Conservation (phyloP, 1,140 invertebrate genomes). For the Pogonomyrmex californicus region DNA sequence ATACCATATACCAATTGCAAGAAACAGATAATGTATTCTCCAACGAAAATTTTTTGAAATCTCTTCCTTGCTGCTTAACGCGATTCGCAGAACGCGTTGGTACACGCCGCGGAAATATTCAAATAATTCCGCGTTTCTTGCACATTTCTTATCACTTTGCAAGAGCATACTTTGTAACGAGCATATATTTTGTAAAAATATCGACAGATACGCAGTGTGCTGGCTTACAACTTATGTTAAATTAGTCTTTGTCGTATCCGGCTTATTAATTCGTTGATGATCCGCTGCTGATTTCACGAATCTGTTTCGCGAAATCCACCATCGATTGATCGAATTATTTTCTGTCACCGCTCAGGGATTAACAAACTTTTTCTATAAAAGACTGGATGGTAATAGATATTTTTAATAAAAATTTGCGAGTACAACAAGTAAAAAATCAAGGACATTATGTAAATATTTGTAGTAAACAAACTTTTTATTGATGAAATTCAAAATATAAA, state of each 20-base stretch:
- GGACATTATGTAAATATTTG: too few relatives aligned
- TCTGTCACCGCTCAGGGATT: not conserved
- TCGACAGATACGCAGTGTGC: not conserved
- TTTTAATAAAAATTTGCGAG: not conserved
- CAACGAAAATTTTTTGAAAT: not conserved
- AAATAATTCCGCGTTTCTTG: not conserved
- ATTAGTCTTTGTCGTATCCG: not conserved
- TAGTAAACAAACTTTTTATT: not conserved
- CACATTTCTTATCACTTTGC: not conserved
- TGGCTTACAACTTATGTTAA: not conserved
- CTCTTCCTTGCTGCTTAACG: not conserved
- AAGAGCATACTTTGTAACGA: not conserved
- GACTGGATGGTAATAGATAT: not conserved
- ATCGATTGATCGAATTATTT: constrained; percentile 6
- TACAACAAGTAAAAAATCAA: not conserved
- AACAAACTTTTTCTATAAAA: not conserved
- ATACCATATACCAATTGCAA: not conserved
- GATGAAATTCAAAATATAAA: not conserved
- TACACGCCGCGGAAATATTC: not conserved
- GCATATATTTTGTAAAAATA: not conserved
- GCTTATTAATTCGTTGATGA: not conserved
- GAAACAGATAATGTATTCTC: not conserved
- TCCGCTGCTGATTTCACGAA: not conserved
- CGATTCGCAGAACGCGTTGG: not conserved
- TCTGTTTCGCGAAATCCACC: not conserved